phyloP scores from a whole-genome alignment of 37 sponge, comb jelly and placozoan genomes.

The Agelas oroides region DNA sequence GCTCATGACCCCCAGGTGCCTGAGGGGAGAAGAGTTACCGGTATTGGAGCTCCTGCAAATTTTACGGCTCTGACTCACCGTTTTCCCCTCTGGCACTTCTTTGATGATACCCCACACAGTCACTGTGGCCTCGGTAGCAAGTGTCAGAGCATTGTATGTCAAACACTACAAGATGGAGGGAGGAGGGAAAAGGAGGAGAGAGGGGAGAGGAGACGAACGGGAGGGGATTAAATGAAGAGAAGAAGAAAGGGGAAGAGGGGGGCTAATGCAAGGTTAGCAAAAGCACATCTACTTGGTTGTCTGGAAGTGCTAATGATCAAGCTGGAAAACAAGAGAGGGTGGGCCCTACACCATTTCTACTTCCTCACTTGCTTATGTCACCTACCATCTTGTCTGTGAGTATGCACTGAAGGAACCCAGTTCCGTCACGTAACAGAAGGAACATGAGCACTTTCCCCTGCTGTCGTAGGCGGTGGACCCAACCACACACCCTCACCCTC shows the following conservation, averaged over 20 bases:
- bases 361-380: too few relatives aligned
- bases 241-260: too few relatives aligned
- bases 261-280: too few relatives aligned
- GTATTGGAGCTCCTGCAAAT: too few relatives aligned
- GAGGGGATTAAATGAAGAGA: neutral
- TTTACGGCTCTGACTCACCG: too few relatives aligned
- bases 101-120: conserved; percentile 78
- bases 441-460: conserved; percentile 92
- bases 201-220: too few relatives aligned
- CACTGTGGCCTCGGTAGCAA: conserved; percentile 87
- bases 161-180: conserved; percentile 53
- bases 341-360: too few relatives aligned
- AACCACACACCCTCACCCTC: conserved; percentile 84
- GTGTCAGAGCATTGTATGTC: conserved; percentile 87
- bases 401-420: conserved; percentile 94
- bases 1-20: conserved; percentile 98
- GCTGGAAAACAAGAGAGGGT: too few relatives aligned
- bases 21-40: conserved; percentile 4
- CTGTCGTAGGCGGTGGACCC: conserved; percentile 92
- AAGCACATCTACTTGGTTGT: too few relatives aligned
- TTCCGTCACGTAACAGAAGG: conserved; percentile 94
- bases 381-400: conserved; percentile 81
- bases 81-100: conserved; percentile 84
- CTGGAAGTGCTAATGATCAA: too few relatives aligned
- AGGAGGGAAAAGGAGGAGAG: too few relatives aligned